These are phyloP conservation scores for Ennomos quercinarius DNA, from an alignment of 2,888 invertebrate species.

Conservation along the genomic window DNA sequence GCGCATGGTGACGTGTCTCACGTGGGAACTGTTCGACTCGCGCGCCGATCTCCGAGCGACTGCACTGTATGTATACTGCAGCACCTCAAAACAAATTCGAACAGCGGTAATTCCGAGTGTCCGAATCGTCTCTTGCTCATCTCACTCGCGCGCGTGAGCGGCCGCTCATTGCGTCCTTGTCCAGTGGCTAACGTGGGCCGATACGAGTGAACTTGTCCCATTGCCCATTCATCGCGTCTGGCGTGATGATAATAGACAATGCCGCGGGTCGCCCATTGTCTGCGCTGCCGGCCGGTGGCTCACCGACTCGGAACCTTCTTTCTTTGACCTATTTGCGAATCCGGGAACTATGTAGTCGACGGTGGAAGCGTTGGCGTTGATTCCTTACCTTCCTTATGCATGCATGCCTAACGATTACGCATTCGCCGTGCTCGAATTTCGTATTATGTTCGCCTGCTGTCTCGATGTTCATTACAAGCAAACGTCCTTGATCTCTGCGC, in stretches of 20 bases:
- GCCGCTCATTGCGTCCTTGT: slow-evolving; percentile 50
- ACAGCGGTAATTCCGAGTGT: slow-evolving; percentile 76
- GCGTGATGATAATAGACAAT: slow-evolving; percentile 74
- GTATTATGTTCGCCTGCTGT: slow-evolving; percentile 25
- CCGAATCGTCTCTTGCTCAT: slow-evolving; percentile 56
- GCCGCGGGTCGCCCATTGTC: slow-evolving; percentile 69
- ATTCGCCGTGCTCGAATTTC: slow-evolving; percentile 34
- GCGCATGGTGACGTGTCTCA: slow-evolving; percentile 42
- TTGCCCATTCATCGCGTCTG: slow-evolving; percentile 77
- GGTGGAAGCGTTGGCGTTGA: slow-evolving; percentile 47
- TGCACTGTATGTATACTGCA: slow-evolving; percentile 32
- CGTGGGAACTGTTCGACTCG: slow-evolving; percentile 60
- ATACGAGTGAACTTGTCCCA: slow-evolving; percentile 75
- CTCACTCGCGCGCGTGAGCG: slow-evolving; percentile 48
- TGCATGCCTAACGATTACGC: slow-evolving; percentile 30
- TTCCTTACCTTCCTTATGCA: slow-evolving; percentile 47
- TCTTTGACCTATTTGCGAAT: slow-evolving; percentile 63
- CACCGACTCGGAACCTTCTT: slow-evolving; percentile 62
- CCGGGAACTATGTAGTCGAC: slow-evolving; percentile 55
- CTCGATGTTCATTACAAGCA: slow-evolving; percentile 23
- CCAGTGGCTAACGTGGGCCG: slow-evolving; percentile 58
- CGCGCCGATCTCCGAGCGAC: slow-evolving; percentile 71
- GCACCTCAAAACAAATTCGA: slow-evolving; percentile 72
- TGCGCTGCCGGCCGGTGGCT: slow-evolving; percentile 45
- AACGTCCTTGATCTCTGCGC: slow-evolving; percentile 39